A percentile compares a stretch with the other conserved stretches of the same genome.
These are phyloP conservation scores for Trissolcus japonicus DNA, from an alignment of 2,888 invertebrate species.

Conservation along the genomic window DNA sequence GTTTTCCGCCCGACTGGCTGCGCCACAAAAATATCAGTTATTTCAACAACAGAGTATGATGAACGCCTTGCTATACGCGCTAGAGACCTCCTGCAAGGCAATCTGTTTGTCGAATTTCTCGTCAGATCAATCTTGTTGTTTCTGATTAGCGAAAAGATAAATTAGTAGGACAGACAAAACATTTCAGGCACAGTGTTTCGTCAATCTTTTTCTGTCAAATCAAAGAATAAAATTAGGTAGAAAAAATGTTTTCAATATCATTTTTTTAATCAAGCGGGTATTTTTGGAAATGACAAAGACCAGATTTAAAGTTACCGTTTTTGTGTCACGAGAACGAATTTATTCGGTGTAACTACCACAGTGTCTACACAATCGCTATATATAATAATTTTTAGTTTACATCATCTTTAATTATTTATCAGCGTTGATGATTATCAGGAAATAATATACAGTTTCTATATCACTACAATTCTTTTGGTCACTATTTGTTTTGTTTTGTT, in stretches of 20 bases:
- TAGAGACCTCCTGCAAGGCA: conserved; percentile 34
- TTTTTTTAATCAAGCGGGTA: background rate
- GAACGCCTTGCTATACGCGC: background rate
- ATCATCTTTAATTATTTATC: conserved; percentile 67
- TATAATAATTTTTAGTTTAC: conserved; percentile 67
- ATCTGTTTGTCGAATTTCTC: background rate
- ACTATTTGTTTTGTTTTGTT: conserved; percentile 38
- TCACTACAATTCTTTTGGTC: conserved; percentile 65
- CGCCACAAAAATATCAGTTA: conserved; percentile 8
- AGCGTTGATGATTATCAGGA: conserved; percentile 67
- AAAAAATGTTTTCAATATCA: background rate
- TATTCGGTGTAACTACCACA: conserved; percentile 74
- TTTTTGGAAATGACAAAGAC: conserved; percentile 26
- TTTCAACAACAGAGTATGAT: conserved; percentile 5
- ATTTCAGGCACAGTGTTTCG: conserved; percentile 12
- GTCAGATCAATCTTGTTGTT: background rate
- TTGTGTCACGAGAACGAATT: conserved; percentile 72
- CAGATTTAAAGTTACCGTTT: conserved; percentile 47
- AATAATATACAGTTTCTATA: conserved; percentile 71
- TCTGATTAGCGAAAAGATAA: background rate
- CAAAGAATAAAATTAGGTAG: conserved; percentile 10
- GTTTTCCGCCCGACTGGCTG: conserved; percentile 3
- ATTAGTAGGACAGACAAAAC: background rate
- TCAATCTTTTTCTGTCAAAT: conserved; percentile 21
- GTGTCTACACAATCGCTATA: conserved; percentile 69